These are phyloP conservation scores for Coregonus suidteri DNA, from an alignment of 2,797 vertebrate species.

Conservation along the genomic window DNA sequence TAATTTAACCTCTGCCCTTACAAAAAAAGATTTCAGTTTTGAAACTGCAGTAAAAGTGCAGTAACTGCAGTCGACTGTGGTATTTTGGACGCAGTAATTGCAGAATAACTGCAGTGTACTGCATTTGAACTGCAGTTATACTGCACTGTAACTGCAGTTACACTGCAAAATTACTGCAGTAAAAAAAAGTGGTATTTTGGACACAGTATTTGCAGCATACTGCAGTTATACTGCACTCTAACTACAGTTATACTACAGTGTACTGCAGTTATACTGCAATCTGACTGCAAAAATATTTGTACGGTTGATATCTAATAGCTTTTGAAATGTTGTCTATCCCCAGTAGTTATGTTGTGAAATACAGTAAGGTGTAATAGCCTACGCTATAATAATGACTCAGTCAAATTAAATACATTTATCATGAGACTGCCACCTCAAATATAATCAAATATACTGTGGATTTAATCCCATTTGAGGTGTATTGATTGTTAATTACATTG, in stretches of 20 bases:
- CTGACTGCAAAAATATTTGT: not conserved
- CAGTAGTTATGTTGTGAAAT: not conserved
- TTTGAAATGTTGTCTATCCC: not conserved
- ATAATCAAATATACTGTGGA: not conserved
- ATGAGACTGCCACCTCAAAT: not conserved
- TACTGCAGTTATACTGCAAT: not conserved
- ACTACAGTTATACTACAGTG: too few relatives aligned
- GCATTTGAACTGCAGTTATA: too few relatives aligned
- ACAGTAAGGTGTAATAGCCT: not conserved
- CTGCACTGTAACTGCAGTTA: too few relatives aligned
- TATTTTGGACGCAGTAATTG: too few relatives aligned
- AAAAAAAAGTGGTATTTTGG: too few relatives aligned
- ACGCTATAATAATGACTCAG: not conserved
- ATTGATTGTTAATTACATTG: constrained; percentile 28
- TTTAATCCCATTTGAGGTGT: not conserved
- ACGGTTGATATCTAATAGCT: not conserved
- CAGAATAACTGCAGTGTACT: too few relatives aligned
- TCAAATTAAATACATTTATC: not conserved
- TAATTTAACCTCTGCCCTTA: not conserved
- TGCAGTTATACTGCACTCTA: too few relatives aligned
- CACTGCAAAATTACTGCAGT: too few relatives aligned
- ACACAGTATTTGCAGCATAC: too few relatives aligned
- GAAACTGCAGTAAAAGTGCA: too few relatives aligned
- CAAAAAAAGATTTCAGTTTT: not conserved
- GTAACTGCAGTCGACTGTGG: too few relatives aligned